Evolutionary conservation across 1,140 invertebrate genomes (phyloP).

Genomic region (Hetaerina americana): DNA sequence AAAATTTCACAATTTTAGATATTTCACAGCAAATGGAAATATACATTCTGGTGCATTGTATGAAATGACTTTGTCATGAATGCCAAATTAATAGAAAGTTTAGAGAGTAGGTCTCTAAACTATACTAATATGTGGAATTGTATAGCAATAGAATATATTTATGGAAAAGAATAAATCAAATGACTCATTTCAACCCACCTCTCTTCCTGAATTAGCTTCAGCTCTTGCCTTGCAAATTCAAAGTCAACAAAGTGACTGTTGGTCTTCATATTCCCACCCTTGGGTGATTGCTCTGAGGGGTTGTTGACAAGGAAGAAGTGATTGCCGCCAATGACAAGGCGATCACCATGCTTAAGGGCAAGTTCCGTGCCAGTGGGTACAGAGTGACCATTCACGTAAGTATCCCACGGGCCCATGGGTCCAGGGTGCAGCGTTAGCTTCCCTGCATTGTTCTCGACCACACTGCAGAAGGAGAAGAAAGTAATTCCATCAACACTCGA

Average conservation of each 20-base stretch:
- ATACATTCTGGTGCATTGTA: no score
- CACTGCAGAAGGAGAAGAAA: constrained; percentile 17
- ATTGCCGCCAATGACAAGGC: constrained; percentile 46
- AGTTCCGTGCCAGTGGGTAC: constrained; percentile 21
- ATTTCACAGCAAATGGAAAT: no score
- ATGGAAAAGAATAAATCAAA: no score
- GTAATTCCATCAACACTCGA: no score
- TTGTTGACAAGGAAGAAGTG: constrained; percentile 49
- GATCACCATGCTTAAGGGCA: constrained; percentile 43
- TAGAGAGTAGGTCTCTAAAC: no score
- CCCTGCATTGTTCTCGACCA: constrained; percentile 32
- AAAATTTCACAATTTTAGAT: no score
- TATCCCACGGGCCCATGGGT: constrained; percentile 30
- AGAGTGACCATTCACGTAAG: constrained; percentile 51
- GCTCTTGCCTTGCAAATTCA: constrained; percentile 33
- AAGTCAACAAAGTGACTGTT: constrained; percentile 36
- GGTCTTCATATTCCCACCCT: constrained; percentile 16
- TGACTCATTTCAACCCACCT: neutral
- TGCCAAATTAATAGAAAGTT: no score
- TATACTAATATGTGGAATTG: no score
- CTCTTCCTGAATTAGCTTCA: neutral
- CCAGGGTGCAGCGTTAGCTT: constrained; percentile 33
- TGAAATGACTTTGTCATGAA: no score
- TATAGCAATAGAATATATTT: no score
- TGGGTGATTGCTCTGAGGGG: constrained; percentile 30